These are phyloP conservation scores for Diplogasteroides magnus DNA, from an alignment of 1,140 invertebrate genomes.

Conservation along the genomic window DNA sequence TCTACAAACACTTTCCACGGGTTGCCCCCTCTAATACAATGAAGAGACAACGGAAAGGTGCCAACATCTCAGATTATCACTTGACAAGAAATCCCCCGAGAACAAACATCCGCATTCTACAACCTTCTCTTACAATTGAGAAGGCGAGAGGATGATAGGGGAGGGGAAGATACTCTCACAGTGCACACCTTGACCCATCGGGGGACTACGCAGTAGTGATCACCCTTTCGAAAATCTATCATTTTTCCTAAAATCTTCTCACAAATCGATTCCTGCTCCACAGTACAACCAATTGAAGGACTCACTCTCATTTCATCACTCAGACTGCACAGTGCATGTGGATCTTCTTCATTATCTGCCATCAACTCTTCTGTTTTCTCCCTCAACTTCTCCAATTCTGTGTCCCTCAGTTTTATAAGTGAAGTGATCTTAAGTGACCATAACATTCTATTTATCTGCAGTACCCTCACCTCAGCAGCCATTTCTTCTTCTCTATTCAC, in stretches of 20 bases:
- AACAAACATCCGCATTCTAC: too few relatives aligned
- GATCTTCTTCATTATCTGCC: background rate
- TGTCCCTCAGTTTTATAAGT: background rate
- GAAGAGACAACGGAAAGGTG: too few relatives aligned
- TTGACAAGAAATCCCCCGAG: too few relatives aligned
- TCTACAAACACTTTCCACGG: too few relatives aligned
- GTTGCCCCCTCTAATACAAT: too few relatives aligned
- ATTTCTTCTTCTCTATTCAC: background rate
- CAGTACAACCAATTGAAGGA: background rate
- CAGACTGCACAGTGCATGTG: background rate
- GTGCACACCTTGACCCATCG: too few relatives aligned
- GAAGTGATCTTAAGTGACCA: background rate
- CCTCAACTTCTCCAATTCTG: background rate
- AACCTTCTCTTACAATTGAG: too few relatives aligned
- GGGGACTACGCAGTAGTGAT: too few relatives aligned
- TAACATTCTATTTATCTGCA: too few relatives aligned
- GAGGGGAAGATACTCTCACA: too few relatives aligned
- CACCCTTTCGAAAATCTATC: background rate
- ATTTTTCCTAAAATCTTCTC: background rate
- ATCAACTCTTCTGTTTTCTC: background rate
- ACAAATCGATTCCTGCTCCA: background rate
- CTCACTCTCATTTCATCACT: background rate
- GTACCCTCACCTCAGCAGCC: background rate
- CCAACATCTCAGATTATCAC: too few relatives aligned
- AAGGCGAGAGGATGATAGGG: too few relatives aligned